These are phyloP conservation scores for Epinotia bilunana DNA, from an alignment of 2,888 invertebrate genomes.

Conservation along the genomic window DNA sequence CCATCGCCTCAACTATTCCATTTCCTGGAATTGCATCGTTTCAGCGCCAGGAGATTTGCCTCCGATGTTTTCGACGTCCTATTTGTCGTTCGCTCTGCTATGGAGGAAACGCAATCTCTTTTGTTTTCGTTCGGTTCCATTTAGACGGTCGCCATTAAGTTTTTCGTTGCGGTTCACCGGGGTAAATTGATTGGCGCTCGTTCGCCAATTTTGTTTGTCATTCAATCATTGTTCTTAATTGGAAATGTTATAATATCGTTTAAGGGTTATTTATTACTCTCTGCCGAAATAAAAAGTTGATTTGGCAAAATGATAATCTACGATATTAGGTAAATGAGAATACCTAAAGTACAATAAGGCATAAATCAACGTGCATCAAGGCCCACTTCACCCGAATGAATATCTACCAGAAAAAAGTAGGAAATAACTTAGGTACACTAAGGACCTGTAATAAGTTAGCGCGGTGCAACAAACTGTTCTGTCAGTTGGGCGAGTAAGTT, in stretches of 20 bases:
- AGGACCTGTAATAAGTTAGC: too few species aligned
- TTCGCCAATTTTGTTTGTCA: background rate
- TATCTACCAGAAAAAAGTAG: too few species aligned
- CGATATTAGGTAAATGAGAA: too few species aligned
- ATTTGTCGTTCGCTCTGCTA: conserved; percentile 33
- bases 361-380: too few species aligned
- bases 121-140: conserved; percentile 31
- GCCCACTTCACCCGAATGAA: too few species aligned
- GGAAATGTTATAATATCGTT: background rate
- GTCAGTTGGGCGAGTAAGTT: too few species aligned
- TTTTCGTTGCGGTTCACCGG: conserved; percentile 4
- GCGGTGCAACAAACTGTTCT: too few species aligned
- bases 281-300: background rate
- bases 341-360: too few species aligned
- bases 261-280: background rate
- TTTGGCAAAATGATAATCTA: background rate
- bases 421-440: too few species aligned
- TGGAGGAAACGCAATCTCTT: conserved; percentile 30
- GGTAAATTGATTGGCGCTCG: background rate
- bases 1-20: conserved; percentile 38
- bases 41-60: conserved; percentile 40
- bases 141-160: background rate
- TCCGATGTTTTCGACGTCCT: conserved; percentile 41
- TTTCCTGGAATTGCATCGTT: conserved; percentile 25
- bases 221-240: conserved; percentile 3